Evolutionary conservation across 2,888 invertebrate species (phyloP), one percentile per base, ranked within the genome.

Genomic region (Leistus spinibarbis): DNA sequence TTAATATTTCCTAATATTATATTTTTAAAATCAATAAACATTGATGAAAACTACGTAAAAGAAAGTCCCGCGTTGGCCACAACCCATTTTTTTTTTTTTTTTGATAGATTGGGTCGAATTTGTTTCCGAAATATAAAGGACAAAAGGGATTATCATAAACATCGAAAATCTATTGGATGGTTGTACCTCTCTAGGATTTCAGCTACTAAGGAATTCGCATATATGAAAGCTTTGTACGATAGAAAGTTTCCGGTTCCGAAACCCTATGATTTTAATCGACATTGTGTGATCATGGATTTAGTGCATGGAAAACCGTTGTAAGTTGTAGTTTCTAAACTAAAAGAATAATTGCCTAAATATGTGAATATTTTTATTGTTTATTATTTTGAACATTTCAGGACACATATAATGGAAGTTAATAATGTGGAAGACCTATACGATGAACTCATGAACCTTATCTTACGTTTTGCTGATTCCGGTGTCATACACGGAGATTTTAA

Each of bases 401-500:
- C 87, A 80, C 90, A 91, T 79, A 87, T 93, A 4, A 87, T 87
- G 80, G 88, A 91, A 80, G 86, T 93, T 1, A 85, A 86, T 0
- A 91, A 96, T 82, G 89, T 93, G 0, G 95, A 93, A 79, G 87
- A 87, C 0, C 88, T 99, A 0, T 99, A 98, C 83, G 96, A 97
- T 81, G 94, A 97, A 81, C 89, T 99, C 76, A 98, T 99, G 98
- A 91, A 95, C 80, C 87, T 99, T 24, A 94, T 99, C 66, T 92
- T 98, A 0, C 90, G 91, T 56, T 89, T 99, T 69, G 99, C 94
- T 22, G 94, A 95, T 87, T 93, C 95, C 81, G 99, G 99, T 0
- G 95, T 99, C 1, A 99, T 99, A 80, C 99, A 99, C 84, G 96
- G 98, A 0, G 99, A 99, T 88, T 99, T 98, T 85, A 99, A 99